Base-by-base conservation (phyloP, 2,797 vertebrate genomes). In the Takifugu rubripes region DNA sequence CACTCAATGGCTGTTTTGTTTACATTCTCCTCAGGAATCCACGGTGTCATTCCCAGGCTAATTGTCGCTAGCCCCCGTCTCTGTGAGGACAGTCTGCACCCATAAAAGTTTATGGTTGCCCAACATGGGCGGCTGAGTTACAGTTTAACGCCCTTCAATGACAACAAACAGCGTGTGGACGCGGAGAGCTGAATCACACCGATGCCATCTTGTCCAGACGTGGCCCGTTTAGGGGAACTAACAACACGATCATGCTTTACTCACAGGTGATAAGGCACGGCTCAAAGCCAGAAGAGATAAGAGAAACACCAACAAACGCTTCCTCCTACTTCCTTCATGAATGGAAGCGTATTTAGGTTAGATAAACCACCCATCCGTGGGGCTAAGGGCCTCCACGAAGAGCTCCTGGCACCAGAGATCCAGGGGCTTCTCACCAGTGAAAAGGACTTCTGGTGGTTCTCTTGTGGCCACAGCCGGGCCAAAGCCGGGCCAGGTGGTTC, bases 1-100 rank as follows among this genome's bases (percentile, higher is more conserved):
- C 3, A 9, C 16, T 61, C 74, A 42, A 26, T 56, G 73, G 56
- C 51, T 56, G 70, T 52, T 71, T 56, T 86, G 82, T 86, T 86
- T 82, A 86, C 82, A 78, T 80, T 62, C 66, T 66, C 44, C 0
- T 0, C 57, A 14, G 57, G 53, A 59, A 31, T 43, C 50, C 58
- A 25, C 56, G 15, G 59, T 27, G 63, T 60, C 70, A 56, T 4
- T 0, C 46, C 51, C 3, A 5, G 40, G 70, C 75, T 68, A 49
- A 3, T 3, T 49, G 58, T 56, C 49, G 56, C 10, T 33, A 33
- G 31, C 31, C 31, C 21, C 10, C 8, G 72, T 64, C 66, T 65
- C 70, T 8, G 25, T 8, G 24, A 3, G n/a, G 7, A 42, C 7
- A n/a, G 40, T 10, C 5, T 21, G 14, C 26, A 4, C 6, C 40